These are phyloP conservation scores for Nephrotoma flavescens DNA, from an alignment of 2,888 invertebrate genomes.

Conservation along the genomic window DNA sequence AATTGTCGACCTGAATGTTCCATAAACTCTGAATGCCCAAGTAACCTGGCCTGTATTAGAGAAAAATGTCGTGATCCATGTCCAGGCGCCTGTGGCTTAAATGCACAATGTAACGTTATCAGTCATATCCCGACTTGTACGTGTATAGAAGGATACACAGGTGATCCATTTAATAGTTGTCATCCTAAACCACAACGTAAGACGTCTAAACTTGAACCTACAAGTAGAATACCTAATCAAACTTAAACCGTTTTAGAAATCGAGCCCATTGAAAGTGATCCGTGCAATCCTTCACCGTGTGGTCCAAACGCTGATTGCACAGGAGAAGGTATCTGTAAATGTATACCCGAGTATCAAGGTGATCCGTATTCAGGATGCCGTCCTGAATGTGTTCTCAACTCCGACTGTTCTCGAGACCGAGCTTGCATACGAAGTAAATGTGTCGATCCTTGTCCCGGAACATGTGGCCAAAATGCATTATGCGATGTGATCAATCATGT, in stretches of 20 bases:
- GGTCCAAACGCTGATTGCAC: conserved; percentile 57
- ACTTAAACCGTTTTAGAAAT: neutral
- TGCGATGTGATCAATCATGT: conserved; percentile 65
- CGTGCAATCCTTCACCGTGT: conserved; percentile 63
- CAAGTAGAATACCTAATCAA: neutral
- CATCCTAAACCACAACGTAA: conserved; percentile 36
- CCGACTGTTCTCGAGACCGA: conserved; percentile 52
- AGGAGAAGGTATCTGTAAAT: conserved; percentile 43
- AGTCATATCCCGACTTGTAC: conserved; percentile 55
- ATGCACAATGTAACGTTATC: conserved; percentile 48
- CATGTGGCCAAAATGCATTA: conserved; percentile 59
- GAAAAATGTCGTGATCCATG: conserved; percentile 60
- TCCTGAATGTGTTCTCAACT: conserved; percentile 65
- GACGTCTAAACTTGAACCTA: neutral
- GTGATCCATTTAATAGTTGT: conserved; percentile 68
- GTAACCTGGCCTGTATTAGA: conserved; percentile 53
- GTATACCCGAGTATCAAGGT: conserved; percentile 49
- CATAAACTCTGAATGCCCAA: conserved; percentile 54
- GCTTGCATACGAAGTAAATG: conserved; percentile 63
- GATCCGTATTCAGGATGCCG: conserved; percentile 64
- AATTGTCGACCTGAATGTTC: conserved; percentile 59
- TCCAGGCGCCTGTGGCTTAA: conserved; percentile 52
- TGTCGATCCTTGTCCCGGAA: conserved; percentile 60
- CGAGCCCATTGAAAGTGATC: conserved; percentile 32
- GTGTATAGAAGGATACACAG: conserved; percentile 42